These are phyloP conservation scores for Notarius quadriscutis DNA, from an alignment of 2,113 vertebrate species.

Conservation along the genomic window DNA sequence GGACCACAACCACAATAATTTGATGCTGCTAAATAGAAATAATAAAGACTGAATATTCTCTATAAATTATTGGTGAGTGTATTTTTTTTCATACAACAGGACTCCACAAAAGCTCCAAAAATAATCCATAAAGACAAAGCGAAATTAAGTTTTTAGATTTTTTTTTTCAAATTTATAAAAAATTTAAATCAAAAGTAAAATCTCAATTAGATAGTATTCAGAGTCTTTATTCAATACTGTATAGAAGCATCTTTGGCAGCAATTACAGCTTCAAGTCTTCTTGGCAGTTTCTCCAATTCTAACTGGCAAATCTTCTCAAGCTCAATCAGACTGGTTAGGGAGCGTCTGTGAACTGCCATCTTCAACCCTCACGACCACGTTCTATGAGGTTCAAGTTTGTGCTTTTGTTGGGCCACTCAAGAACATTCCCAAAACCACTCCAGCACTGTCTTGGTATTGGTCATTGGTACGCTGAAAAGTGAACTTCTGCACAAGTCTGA, in stretches of 20 bases:
- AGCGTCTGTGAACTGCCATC: not conserved
- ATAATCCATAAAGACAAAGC: not conserved
- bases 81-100: not conserved
- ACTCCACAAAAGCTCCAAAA: not conserved
- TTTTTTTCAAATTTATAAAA: not conserved
- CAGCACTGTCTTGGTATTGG: not conserved
- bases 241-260: not conserved
- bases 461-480: not conserved
- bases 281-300: not conserved
- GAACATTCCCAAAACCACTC: not conserved
- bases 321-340: not conserved
- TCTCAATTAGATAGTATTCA: not conserved
- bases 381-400: not conserved
- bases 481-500: not conserved
- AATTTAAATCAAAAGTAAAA: not conserved
- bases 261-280: not conserved
- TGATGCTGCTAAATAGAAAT: constrained; percentile 2
- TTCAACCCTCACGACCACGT: not conserved
- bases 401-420: not conserved
- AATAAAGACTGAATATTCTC: not conserved
- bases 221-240: not conserved
- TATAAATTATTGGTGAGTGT: not conserved
- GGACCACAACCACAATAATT: constrained; percentile 27
- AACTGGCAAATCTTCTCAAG: not conserved
- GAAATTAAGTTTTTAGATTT: not conserved